Conservation (phyloP, 2,113 vertebrate species). For the Thinocorus orbignyianus region DNA sequence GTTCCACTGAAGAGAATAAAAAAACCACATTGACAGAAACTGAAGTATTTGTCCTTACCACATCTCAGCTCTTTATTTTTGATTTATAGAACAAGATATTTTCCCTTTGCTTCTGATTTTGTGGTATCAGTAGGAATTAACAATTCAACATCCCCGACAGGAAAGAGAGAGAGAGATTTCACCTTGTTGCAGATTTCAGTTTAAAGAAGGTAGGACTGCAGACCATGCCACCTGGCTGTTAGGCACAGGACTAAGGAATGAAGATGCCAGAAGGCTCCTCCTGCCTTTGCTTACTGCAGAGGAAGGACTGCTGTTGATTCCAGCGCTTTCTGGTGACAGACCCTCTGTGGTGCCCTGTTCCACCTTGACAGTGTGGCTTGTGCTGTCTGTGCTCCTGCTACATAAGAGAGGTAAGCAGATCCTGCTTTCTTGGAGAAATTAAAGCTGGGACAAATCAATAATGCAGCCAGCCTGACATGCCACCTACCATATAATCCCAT, state of each 20-base stretch:
- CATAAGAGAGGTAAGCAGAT: neutral
- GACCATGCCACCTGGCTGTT: neutral
- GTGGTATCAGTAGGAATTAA: neutral
- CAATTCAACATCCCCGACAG: neutral
- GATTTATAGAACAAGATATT: neutral
- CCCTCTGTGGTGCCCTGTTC: neutral
- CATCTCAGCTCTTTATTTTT: neutral
- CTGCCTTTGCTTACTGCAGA: neutral
- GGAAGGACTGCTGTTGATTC: neutral
- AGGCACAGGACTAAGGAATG: neutral
- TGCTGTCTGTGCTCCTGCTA: neutral
- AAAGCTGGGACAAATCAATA: constrained; percentile 6
- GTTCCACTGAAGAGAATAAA: neutral
- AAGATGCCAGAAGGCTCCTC: neutral
- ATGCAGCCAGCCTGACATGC: neutral
- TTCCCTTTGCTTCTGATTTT: neutral
- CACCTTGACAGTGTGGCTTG: neutral
- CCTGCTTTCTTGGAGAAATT: constrained; percentile 6
- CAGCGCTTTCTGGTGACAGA: neutral
- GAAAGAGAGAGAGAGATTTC: neutral
- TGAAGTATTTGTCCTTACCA: neutral
- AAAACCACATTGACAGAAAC: neutral
- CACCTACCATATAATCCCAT: neutral
- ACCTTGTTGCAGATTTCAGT: neutral
- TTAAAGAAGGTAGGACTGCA: neutral